Evolutionary conservation across 2,888 invertebrate species (phyloP).

Genomic region (Drosophila pegasa): DNA sequence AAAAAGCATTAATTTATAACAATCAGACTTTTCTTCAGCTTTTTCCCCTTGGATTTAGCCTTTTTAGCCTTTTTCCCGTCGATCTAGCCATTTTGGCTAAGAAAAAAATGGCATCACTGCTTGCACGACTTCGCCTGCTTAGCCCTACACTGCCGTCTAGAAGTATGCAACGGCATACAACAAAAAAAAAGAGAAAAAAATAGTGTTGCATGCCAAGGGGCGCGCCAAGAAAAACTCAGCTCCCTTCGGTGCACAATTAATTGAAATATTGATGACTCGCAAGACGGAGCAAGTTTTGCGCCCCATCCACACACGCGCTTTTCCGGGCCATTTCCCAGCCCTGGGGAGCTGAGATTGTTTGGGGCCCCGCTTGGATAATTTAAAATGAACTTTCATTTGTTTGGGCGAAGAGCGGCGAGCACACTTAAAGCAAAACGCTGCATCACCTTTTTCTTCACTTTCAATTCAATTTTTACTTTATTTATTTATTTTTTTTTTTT

Average conservation of each 20-base stretch:
- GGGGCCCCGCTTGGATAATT: not conserved
- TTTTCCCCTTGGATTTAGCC: too few species aligned
- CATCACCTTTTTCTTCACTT: not conserved
- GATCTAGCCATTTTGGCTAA: too few species aligned
- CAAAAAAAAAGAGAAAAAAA: too few species aligned
- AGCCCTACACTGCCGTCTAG: conserved; percentile 3
- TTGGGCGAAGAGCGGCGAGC: too few species aligned
- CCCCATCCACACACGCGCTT: not conserved
- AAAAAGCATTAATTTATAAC: too few species aligned
- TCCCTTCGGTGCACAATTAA: not conserved
- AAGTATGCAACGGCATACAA: conserved; percentile 29
- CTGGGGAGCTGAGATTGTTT: not conserved
- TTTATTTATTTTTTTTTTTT: too few species aligned
- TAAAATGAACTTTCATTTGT: not conserved
- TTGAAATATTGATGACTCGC: conserved; percentile 5
- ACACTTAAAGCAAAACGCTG: not conserved
- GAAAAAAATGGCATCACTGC: too few species aligned
- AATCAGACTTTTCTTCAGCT: too few species aligned
- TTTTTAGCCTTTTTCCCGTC: not conserved
- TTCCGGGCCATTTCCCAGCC: conserved; percentile 5
- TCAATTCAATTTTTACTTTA: not conserved
- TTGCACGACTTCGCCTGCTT: too few species aligned
- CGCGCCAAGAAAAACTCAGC: not conserved
- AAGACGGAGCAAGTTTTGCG: not conserved
- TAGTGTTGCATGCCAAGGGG: not conserved